These are phyloP conservation scores for Exephanes ischioxanthus DNA, from an alignment of 2,888 invertebrate genomes.

Conservation along the genomic window DNA sequence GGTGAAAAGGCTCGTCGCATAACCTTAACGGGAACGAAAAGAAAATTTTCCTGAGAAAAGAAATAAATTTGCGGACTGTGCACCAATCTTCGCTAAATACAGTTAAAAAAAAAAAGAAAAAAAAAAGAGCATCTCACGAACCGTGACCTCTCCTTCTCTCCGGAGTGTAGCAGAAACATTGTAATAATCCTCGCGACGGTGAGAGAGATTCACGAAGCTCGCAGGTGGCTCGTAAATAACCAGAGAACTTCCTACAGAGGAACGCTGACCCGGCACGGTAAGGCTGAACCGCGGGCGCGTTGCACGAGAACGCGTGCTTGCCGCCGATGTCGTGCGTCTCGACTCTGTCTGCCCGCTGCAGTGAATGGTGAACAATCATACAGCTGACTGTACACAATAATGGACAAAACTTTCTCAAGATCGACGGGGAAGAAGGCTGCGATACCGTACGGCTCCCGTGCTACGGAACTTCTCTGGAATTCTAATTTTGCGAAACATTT, in stretches of 20 bases:
- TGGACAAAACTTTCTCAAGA: conserved; percentile 63
- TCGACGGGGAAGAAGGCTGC: conserved; percentile 17
- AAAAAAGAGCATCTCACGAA: conserved; percentile 38
- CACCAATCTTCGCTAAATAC: no score
- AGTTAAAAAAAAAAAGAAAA: background rate
- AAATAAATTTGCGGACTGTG: no score
- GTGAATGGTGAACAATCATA: conserved; percentile 51
- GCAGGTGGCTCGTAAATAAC: conserved; percentile 65
- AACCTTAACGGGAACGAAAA: no score
- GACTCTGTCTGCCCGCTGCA: conserved; percentile 49
- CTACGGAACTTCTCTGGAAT: conserved; percentile 35
- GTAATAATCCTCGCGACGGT: background rate
- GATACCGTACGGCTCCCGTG: conserved; percentile 2
- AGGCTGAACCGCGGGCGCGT: conserved; percentile 14
- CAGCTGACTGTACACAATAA: conserved; percentile 37
- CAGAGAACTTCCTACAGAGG: conserved; percentile 49
- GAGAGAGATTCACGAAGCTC: conserved; percentile 42
- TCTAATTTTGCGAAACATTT: conserved; percentile 49
- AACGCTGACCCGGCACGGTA: conserved; percentile 52
- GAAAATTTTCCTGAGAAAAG: no score
- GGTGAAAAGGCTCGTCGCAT: no score
- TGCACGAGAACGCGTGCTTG: conserved; percentile 11
- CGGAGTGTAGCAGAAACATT: conserved; percentile 32
- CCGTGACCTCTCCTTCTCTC: conserved; percentile 20
- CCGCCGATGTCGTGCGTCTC: conserved; percentile 44